Evolutionary conservation across 2,797 vertebrate species (phyloP).

Genomic region (Dipus sagitta): DNA sequence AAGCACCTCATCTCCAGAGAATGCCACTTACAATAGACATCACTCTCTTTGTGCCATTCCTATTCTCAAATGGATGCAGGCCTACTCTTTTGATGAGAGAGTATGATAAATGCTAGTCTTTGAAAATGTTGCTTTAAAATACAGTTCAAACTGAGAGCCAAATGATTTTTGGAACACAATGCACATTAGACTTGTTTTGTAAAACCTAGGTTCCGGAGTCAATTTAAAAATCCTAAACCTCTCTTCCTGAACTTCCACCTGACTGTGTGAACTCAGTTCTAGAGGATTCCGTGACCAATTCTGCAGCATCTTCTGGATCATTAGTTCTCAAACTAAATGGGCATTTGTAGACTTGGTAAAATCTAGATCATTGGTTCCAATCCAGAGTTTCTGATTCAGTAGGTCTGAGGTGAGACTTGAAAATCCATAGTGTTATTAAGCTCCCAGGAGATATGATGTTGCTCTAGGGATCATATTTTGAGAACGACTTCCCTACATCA

Average conservation of each 20-base stretch:
- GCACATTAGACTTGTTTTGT: neutral
- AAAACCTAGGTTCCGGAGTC: neutral
- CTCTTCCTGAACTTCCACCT: constrained; percentile 21
- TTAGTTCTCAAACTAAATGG: neutral
- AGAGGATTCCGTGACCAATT: neutral
- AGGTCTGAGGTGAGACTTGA: neutral
- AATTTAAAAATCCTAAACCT: constrained; percentile 9
- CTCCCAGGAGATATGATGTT: neutral
- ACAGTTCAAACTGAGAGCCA: neutral
- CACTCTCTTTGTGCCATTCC: constrained; percentile 14
- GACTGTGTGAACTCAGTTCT: constrained; percentile 30
- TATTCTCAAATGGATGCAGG: neutral
- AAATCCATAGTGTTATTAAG: constrained; percentile 7
- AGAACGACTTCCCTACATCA: neutral
- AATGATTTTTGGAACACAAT: neutral
- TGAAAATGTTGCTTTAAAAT: neutral
- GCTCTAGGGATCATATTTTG: neutral
- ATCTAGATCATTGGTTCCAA: neutral
- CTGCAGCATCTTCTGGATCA: neutral
- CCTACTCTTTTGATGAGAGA: constrained; percentile 36
- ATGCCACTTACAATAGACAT: constrained; percentile 20
- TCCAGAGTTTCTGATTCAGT: neutral
- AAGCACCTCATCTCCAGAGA: constrained; percentile 9
- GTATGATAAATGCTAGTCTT: neutral
- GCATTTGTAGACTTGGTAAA: neutral